Base-by-base conservation (phyloP, 2,888 invertebrate genomes). In the Polylopha cassiicola region DNA sequence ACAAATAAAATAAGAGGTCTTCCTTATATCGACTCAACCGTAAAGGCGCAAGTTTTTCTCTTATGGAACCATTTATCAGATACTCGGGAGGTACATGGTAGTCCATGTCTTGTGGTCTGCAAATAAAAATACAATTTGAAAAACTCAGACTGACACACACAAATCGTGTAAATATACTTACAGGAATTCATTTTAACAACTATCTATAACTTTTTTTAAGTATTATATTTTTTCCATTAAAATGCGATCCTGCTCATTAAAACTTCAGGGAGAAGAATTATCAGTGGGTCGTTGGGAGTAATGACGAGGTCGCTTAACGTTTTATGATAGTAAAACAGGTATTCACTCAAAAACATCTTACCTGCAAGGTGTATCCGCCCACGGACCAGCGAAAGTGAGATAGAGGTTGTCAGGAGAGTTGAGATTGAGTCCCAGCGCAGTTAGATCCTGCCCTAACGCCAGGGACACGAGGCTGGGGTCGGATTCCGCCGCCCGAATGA, bases 61-160 rank as follows among this genome's bases (percentile, higher is more conserved):
- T 93, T 85, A 99, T 98, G 70, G 94, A 92, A 61, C 95, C 92
- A 80, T 99, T 99, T 74, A 99, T 98, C 82, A 99, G 90, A 89
- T 99, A 99, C 88, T 99, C 99, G 51, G 95, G 94, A 71, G 98
- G 98, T 81, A 98, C 98, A 75, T 96, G 95, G 86, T 94, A 98
- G 87, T 98, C 98, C 81, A 99, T 95, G 84, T 99, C 99, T 87
- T 99, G 98, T 62, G 98, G 97, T 86, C 99, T 91, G 73, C 5
- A 76, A 72, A 33, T 9, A 10, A 39, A 34, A 34, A 20, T 24
- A 27, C 7, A 7, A 13, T 21, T 3, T 17, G 3, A 18, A 11
- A 11, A 9, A 6, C 3, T 26, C 24, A 3, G 14, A 26, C 11
- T 14, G 13, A 14, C 2, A 26, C 13, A 13, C 7, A 11, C 99